Evolutionary conservation across 2,797 vertebrate genomes (phyloP).

Genomic region (Phrynocephalus forsythii): DNA sequence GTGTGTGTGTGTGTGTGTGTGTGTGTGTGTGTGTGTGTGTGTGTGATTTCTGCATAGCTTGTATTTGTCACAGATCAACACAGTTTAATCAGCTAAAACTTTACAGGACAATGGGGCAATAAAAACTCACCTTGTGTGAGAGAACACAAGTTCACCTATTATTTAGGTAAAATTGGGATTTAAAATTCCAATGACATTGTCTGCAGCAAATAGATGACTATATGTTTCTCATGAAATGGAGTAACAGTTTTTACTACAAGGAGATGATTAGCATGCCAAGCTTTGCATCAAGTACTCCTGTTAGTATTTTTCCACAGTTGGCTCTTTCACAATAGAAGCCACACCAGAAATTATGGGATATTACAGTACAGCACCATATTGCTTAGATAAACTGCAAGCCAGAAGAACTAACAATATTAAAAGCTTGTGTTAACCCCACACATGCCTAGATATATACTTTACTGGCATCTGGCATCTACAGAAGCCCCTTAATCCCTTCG

Average conservation of each 20-base stretch:
- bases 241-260: neutral
- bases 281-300: too few relatives aligned
- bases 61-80: conserved; percentile 17
- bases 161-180: neutral
- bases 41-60: conserved; percentile 3
- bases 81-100: conserved; percentile 1
- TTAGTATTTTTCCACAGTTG: too few relatives aligned
- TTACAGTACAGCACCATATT: too few relatives aligned
- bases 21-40: neutral
- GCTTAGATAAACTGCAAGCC: too few relatives aligned
- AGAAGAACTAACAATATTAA: too few relatives aligned
- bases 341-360: too few relatives aligned
- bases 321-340: too few relatives aligned
- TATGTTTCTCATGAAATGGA: neutral
- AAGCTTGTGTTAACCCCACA: too few relatives aligned
- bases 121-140: neutral
- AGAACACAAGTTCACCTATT: neutral
- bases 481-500: too few relatives aligned
- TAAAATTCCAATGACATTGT: conserved; percentile 1
- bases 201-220: neutral
- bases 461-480: too few relatives aligned
- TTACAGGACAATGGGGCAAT: neutral
- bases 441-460: too few relatives aligned
- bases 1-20: conserved; percentile 1
- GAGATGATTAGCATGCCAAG: too few relatives aligned